Conservation (phyloP, 2,888 invertebrate species). For the Lagria hirta region DNA sequence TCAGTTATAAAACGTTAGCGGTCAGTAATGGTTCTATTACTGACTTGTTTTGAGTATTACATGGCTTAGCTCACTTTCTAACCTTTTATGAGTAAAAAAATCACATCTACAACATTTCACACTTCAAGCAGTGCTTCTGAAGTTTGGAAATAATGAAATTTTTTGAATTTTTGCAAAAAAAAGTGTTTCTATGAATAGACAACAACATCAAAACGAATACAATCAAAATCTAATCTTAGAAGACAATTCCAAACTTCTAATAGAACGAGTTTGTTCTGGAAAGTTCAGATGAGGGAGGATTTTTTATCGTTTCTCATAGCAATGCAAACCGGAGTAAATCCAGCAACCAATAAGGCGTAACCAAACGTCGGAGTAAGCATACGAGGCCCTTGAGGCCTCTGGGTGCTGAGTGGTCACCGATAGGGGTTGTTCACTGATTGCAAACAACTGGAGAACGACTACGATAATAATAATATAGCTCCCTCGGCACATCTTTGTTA, state of each 20-base stretch:
- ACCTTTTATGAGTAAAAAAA: no score
- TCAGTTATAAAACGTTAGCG: no score
- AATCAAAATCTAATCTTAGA: conserved; percentile 9
- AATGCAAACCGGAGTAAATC: conserved; percentile 30
- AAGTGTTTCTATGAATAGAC: no score
- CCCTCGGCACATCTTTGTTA: conserved; percentile 35
- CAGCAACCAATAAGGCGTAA: conserved; percentile 52
- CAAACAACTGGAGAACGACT: conserved; percentile 29
- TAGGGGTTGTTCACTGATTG: conserved; percentile 40
- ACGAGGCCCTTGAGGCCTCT: conserved; percentile 48
- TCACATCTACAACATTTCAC: no score
- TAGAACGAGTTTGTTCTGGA: conserved; percentile 16
- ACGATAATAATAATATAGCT: conserved; percentile 32
- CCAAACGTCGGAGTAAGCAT: conserved; percentile 51
- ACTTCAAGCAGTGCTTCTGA: no score
- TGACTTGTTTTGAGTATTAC: no score
- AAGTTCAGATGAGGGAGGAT: conserved; percentile 22
- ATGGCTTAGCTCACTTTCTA: no score
- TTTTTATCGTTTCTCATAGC: conserved; percentile 33
- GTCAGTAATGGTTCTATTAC: no score
- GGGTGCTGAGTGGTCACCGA: conserved; percentile 52
- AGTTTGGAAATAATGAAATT: no score
- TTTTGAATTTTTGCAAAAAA: no score
- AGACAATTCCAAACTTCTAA: conserved; percentile 20
- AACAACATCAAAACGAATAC: no score